These are phyloP conservation scores for Clistopyga incitator DNA, from an alignment of 2,888 invertebrate genomes.

Conservation along the genomic window DNA sequence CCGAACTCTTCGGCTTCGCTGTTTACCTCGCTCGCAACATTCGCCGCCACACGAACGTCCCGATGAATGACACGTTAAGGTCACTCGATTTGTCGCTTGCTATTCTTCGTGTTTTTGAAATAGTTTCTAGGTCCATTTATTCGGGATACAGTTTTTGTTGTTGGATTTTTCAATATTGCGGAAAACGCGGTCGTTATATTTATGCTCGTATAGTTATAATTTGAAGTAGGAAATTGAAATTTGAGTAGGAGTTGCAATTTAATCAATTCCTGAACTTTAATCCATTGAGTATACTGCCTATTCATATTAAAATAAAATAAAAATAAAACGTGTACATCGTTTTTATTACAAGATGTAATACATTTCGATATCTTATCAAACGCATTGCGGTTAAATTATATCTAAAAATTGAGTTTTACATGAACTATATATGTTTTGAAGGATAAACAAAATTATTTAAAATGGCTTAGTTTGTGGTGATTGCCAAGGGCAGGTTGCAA, in stretches of 20 bases:
- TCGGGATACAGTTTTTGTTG: neutral
- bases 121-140: neutral
- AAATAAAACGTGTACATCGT: neutral
- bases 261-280: too few relatives aligned
- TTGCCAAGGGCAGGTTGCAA: neutral
- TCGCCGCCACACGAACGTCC: neutral
- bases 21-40: neutral
- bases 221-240: too few relatives aligned
- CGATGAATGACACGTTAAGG: constrained; percentile 10
- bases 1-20: constrained; percentile 34
- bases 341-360: neutral
- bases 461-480: too few relatives aligned
- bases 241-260: too few relatives aligned
- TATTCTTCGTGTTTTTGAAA: neutral
- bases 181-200: neutral
- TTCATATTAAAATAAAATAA: too few relatives aligned
- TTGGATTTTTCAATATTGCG: neutral
- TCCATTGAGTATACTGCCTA: too few relatives aligned
- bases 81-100: neutral
- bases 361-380: neutral
- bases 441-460: too few relatives aligned
- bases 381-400: neutral
- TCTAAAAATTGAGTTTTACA: neutral
- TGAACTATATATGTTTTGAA: neutral
- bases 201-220: neutral